These are phyloP conservation scores for Micronisus gabar DNA, from an alignment of 2,113 vertebrate species.

Conservation along the genomic window DNA sequence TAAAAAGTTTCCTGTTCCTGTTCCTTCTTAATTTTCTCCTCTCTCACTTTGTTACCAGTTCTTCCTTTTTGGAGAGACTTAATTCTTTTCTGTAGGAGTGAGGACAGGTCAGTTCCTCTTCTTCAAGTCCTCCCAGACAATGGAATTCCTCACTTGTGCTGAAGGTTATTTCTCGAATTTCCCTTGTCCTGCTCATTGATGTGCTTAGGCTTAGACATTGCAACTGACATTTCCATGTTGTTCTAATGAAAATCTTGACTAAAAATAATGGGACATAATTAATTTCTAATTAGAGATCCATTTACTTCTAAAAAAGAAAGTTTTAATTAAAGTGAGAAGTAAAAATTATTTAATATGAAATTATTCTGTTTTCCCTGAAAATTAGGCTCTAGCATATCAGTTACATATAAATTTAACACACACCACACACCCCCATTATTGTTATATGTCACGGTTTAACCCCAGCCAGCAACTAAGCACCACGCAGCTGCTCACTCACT, in stretches of 20 bases:
- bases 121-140: neutral
- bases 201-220: neutral
- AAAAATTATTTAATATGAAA: neutral
- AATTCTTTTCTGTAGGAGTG: neutral
- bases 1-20: neutral
- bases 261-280: constrained; percentile 30
- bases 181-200: neutral
- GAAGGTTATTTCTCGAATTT: neutral
- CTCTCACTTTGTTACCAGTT: neutral
- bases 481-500: too few relatives aligned
- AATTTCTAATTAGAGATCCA: constrained; percentile 15
- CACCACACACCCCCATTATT: neutral
- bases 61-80: neutral
- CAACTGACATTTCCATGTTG: neutral
- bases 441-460: neutral
- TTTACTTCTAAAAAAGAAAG: neutral
- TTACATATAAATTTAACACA: neutral
- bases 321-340: constrained; percentile 35
- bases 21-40: neutral
- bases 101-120: neutral
- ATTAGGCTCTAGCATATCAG: neutral
- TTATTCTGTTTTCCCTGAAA: constrained; percentile 33
- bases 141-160: neutral
- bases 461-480: too few relatives aligned
- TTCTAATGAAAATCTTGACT: neutral